Evolutionary conservation across 2,113 vertebrate species (phyloP).

Genomic region (Macheiramphus alcinus): DNA sequence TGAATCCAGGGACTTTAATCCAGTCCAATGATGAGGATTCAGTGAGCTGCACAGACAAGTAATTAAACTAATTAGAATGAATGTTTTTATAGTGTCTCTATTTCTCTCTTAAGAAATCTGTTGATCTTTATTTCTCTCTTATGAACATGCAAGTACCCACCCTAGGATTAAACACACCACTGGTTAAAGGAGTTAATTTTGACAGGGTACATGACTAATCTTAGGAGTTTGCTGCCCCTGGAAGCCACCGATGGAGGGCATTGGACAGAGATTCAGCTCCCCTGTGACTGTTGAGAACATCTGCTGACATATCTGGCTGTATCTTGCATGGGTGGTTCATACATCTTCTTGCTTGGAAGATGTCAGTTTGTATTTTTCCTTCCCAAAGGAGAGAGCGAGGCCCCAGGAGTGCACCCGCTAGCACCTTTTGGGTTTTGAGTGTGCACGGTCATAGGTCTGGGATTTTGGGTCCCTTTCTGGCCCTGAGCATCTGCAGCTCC

Average conservation of each 20-base stretch:
- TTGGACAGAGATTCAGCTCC: not conserved
- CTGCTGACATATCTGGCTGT: not conserved
- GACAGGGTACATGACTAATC: not conserved
- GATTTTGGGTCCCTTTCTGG: not conserved
- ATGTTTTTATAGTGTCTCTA: slow-evolving; percentile 1
- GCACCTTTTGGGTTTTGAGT: not conserved
- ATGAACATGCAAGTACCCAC: not conserved
- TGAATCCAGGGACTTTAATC: slow-evolving; percentile 6
- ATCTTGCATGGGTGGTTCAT: not conserved
- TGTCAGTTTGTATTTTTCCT: not conserved
- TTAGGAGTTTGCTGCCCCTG: not conserved
- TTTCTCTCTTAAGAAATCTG: slow-evolving; percentile 8
- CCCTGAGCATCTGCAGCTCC: not conserved
- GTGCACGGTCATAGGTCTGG: not conserved
- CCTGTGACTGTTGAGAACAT: not conserved
- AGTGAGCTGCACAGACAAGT: not conserved
- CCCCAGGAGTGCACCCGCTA: not conserved
- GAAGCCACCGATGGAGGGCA: not conserved
- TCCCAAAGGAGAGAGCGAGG: not conserved
- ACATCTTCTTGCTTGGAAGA: not conserved
- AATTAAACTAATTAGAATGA: slow-evolving; percentile 44
- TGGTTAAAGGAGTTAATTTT: slow-evolving; percentile 15
- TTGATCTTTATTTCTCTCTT: slow-evolving; percentile 23
- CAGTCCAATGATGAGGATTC: not conserved
- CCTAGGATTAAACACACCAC: not conserved